These are phyloP conservation scores for Leucopsar rothschildi DNA, from an alignment of 2,113 vertebrate genomes.

Conservation along the genomic window DNA sequence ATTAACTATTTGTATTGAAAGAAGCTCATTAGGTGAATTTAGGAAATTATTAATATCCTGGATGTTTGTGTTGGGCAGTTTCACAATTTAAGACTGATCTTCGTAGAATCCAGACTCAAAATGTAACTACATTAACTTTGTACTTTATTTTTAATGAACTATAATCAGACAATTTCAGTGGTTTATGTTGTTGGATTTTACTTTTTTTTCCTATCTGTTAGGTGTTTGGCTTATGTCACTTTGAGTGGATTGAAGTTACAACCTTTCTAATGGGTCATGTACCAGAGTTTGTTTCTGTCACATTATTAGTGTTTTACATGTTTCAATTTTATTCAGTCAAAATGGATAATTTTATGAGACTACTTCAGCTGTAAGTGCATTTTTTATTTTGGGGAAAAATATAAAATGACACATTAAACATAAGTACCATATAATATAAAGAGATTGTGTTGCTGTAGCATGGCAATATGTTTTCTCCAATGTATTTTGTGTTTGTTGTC, in stretches of 20 bases:
- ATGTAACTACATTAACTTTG: not conserved
- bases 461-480: not conserved
- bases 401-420: not conserved
- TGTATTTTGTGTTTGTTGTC: not conserved
- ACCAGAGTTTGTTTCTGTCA: not conserved
- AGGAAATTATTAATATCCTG: not conserved
- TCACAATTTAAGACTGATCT: not conserved
- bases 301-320: not conserved
- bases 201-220: not conserved
- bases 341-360: not conserved
- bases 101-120: not conserved
- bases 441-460: not conserved
- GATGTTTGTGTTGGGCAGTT: not conserved
- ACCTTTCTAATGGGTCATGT: not conserved
- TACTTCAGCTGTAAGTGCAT: not conserved
- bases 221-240: not conserved
- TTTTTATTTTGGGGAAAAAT: not conserved
- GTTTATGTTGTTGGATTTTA: not conserved
- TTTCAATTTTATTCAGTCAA: not conserved
- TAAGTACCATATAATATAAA: not conserved
- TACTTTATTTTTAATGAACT: not conserved
- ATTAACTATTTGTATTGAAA: constrained; percentile 12
- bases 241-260: not conserved
- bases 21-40: not conserved
- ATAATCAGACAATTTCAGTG: not conserved